Evolutionary conservation across 2,113 vertebrate genomes (phyloP).

Genomic region (Phylloscopus trochiloides): DNA sequence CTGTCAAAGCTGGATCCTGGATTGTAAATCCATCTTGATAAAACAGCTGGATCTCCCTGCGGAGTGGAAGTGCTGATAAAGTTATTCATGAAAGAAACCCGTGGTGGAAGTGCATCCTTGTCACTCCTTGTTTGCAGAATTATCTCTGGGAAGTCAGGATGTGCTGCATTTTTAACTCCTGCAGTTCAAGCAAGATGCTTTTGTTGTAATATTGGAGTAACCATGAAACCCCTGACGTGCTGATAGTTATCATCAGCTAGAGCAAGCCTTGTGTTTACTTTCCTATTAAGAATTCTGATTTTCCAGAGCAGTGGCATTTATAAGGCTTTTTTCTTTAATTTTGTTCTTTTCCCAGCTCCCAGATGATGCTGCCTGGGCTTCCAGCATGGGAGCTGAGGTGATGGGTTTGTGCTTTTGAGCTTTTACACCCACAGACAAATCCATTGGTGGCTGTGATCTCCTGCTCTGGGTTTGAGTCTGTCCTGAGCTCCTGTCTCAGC

Average conservation of each 20-base stretch:
- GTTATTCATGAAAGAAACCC: neutral
- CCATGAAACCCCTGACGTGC: neutral
- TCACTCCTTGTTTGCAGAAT: neutral
- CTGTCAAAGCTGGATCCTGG: neutral
- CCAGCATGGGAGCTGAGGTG: neutral
- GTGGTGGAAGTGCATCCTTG: neutral
- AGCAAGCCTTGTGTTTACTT: neutral
- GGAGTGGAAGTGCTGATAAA: neutral
- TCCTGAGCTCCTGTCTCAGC: neutral
- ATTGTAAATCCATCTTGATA: neutral
- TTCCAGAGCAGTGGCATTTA: neutral
- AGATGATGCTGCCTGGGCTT: neutral
- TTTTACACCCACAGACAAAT: neutral
- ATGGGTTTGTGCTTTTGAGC: neutral
- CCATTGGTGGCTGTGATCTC: neutral
- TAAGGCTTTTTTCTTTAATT: neutral
- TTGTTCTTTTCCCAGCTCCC: neutral
- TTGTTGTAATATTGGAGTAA: neutral
- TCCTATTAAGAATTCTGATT: neutral
- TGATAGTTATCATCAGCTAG: neutral
- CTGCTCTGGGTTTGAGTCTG: neutral
- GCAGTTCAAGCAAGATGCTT: neutral
- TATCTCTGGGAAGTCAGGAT: neutral
- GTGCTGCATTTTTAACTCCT: constrained; percentile 4
- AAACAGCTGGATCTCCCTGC: neutral